Conservation (phyloP, 2,888 invertebrate genomes). For the Rhamnusium bicolor region DNA sequence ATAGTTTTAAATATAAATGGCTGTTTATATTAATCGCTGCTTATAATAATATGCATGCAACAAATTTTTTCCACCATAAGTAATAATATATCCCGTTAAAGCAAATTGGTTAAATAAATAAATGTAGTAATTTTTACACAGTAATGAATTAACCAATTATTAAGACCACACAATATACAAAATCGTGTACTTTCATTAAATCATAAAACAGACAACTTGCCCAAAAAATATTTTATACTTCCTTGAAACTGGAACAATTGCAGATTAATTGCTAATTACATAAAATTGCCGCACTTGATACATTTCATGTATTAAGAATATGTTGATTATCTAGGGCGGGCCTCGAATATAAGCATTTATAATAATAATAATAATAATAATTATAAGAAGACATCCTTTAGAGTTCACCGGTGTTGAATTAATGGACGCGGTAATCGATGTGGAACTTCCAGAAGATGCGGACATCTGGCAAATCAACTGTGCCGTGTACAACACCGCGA, state of each 20-base stretch:
- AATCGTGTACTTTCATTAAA: slow-evolving; percentile 16
- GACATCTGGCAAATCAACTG: no score
- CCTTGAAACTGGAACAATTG: slow-evolving; percentile 17
- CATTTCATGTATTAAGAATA: not conserved
- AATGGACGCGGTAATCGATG: no score
- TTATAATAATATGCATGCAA: not conserved
- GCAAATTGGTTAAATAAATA: slow-evolving; percentile 22
- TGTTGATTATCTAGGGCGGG: not conserved
- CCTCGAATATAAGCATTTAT: no score
- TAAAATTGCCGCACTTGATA: not conserved
- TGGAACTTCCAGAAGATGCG: no score
- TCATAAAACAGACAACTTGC: slow-evolving; percentile 9
- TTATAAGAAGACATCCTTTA: no score
- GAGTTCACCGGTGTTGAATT: no score
- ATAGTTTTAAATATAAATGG: not conserved
- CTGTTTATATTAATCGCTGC: not conserved
- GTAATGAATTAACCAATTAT: slow-evolving; percentile 6
- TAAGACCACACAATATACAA: slow-evolving; percentile 25
- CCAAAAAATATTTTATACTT: slow-evolving; percentile 1
- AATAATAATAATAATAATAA: no score
- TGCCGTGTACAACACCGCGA: no score
- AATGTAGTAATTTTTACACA: not conserved
- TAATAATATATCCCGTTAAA: not conserved
- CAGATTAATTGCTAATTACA: slow-evolving; percentile 6
- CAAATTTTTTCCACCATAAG: not conserved